Evolutionary conservation across 1,140 invertebrate genomes (phyloP).

Genomic region (Heliconius nattereri): DNA sequence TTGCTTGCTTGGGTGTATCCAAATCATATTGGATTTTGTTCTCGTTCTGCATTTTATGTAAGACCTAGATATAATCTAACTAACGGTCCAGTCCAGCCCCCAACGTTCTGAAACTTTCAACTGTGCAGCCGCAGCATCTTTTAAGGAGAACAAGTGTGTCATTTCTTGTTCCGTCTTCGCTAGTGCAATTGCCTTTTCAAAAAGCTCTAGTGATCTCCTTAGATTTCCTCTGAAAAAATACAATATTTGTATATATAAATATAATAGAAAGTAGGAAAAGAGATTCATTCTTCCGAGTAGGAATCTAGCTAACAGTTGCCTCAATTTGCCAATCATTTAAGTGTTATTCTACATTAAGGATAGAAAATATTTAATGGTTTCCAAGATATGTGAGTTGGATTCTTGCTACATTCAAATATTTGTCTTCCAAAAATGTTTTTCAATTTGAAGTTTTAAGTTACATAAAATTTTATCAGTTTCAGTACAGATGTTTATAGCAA

Average conservation of each 20-base stretch:
- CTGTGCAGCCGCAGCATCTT: constrained; percentile 93
- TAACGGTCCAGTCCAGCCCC: constrained; percentile 83
- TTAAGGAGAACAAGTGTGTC: constrained; percentile 92
- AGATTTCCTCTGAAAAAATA: constrained; percentile 89
- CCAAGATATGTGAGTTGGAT: too few relatives aligned
- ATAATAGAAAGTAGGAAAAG: not conserved
- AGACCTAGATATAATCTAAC: constrained; percentile 54
- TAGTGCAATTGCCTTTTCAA: constrained; percentile 93
- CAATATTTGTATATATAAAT: not conserved
- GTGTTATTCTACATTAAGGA: too few relatives aligned
- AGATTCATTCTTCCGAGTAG: too few relatives aligned
- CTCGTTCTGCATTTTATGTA: constrained; percentile 49
- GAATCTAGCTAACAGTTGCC: too few relatives aligned
- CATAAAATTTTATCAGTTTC: not conserved
- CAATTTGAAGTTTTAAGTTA: not conserved
- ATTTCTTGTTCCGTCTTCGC: constrained; percentile 93
- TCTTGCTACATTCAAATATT: too few relatives aligned
- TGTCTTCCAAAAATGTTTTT: too few relatives aligned
- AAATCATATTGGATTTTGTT: constrained; percentile 53
- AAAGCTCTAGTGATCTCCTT: constrained; percentile 89
- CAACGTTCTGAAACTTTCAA: constrained; percentile 89
- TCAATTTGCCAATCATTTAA: too few relatives aligned
- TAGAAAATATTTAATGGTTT: too few relatives aligned
- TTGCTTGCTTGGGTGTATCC: constrained; percentile 39
- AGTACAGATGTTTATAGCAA: not conserved